Conservation (phyloP, 2,797 vertebrate genomes). For the Halcyon smyrnensis region DNA sequence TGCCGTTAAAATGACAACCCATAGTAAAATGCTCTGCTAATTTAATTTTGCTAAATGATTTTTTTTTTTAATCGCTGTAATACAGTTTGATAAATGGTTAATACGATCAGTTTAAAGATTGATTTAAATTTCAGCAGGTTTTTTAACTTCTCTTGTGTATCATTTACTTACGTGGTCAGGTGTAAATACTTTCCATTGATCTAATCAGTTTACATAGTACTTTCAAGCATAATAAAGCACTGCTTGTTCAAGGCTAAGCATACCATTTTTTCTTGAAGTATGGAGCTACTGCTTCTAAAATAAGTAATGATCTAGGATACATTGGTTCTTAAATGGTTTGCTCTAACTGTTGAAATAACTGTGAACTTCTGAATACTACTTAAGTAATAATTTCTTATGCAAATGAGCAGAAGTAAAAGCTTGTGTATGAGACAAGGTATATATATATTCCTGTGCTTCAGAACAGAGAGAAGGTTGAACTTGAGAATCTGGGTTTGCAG, state of each 20-base stretch:
- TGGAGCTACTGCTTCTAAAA: background rate
- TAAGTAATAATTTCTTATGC: background rate
- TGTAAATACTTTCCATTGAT: background rate
- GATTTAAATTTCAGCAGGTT: background rate
- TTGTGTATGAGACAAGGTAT: background rate
- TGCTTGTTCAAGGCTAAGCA: background rate
- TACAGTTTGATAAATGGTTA: slow-evolving; percentile 23
- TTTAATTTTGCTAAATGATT: slow-evolving; percentile 50
- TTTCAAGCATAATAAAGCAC: background rate
- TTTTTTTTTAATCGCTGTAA: slow-evolving; percentile 7
- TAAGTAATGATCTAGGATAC: background rate
- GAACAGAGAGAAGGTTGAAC: background rate
- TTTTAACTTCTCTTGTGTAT: background rate
- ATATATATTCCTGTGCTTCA: background rate
- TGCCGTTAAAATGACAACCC: slow-evolving; percentile 19
- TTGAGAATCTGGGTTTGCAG: background rate
- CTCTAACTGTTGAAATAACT: background rate
- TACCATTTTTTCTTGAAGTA: background rate
- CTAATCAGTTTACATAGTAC: background rate
- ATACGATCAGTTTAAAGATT: background rate
- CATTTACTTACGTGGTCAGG: background rate
- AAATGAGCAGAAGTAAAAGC: background rate
- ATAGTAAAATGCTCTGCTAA: slow-evolving; percentile 4
- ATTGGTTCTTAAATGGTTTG: background rate
- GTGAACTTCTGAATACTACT: background rate